These are phyloP conservation scores for Caenorhabditis sp. DNA, from an alignment of 2,888 invertebrate genomes.

Conservation along the genomic window DNA sequence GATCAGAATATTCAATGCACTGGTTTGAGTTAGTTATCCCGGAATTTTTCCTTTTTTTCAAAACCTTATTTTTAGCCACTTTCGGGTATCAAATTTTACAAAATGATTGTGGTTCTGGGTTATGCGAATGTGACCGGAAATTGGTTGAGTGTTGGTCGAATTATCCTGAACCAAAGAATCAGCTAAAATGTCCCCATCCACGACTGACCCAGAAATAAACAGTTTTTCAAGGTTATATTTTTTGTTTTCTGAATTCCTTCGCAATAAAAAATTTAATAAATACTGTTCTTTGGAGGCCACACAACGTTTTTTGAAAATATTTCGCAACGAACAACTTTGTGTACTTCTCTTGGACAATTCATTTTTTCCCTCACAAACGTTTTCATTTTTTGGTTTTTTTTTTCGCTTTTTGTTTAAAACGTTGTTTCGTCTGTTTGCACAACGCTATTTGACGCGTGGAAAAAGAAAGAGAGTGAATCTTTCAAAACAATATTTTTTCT, in stretches of 20 bases:
- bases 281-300: no score
- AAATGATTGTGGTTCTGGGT: conserved; percentile 18
- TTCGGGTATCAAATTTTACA: conserved; percentile 15
- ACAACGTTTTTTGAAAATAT: neutral
- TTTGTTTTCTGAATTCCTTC: neutral
- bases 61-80: conserved; percentile 12
- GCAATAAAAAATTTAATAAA: no score
- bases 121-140: conserved; percentile 25
- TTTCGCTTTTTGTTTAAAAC: neutral
- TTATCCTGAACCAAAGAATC: conserved; percentile 13
- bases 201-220: neutral
- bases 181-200: conserved; percentile 20
- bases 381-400: neutral
- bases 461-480: neutral
- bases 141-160: conserved; percentile 23
- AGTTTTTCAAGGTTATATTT: neutral
- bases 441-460: neutral
- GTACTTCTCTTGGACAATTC: neutral
- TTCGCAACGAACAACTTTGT: conserved; percentile 7
- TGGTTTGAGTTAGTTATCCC: conserved; percentile 4
- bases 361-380: neutral
- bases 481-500: neutral
- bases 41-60: no score
- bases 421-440: neutral
- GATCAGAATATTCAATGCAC: conserved; percentile 13